Conservation (phyloP, 2,113 vertebrate genomes). For the Aphelocoma coerulescens region DNA sequence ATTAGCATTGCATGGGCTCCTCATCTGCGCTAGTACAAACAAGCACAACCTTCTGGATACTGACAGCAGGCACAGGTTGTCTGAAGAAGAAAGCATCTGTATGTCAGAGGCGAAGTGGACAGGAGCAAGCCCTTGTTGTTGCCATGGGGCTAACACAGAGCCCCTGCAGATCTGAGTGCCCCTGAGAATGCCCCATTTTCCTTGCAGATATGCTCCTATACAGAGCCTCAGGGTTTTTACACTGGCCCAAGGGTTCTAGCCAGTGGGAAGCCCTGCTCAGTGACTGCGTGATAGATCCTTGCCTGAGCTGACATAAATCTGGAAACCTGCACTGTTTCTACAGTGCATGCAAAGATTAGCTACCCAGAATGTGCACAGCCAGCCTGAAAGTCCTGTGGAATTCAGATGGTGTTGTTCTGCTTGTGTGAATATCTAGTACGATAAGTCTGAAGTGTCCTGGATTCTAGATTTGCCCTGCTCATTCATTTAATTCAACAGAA, state of each 20-base stretch:
- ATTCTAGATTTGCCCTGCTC: neutral
- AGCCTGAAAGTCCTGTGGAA: neutral
- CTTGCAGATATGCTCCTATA: neutral
- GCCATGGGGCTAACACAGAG: neutral
- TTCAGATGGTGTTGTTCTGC: neutral
- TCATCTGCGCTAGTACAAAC: neutral
- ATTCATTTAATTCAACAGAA: neutral
- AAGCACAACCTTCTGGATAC: neutral
- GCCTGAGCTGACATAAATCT: neutral
- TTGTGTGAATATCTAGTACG: neutral
- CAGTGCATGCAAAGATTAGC: neutral
- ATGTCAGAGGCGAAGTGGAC: neutral
- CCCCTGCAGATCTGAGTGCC: neutral
- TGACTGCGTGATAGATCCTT: neutral
- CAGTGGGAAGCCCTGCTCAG: neutral
- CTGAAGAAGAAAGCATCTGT: neutral
- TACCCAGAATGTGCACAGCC: neutral
- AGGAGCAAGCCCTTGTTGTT: neutral
- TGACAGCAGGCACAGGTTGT: neutral
- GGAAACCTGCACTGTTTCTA: neutral
- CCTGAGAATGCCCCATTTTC: neutral
- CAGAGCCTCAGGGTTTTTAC: neutral
- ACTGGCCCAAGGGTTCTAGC: neutral
- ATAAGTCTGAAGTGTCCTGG: neutral
- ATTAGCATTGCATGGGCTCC: neutral